Conservation (phyloP, 2,113 vertebrate species). For the Apistogramma diplotaenia region DNA sequence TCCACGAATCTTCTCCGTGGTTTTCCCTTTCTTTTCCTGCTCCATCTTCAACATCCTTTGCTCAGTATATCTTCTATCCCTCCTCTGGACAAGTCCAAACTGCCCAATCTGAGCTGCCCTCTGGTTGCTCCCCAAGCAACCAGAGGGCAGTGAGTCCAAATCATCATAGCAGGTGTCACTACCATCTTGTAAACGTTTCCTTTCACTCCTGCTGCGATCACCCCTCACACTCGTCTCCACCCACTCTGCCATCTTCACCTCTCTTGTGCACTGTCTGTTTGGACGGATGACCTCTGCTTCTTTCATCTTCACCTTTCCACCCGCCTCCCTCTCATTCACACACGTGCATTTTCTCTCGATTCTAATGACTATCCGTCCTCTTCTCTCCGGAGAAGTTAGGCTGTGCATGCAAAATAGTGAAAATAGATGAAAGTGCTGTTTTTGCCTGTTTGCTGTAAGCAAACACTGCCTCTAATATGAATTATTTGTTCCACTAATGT, state of each 20-base stretch:
- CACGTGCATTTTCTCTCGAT: background rate
- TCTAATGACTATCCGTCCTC: background rate
- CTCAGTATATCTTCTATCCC: background rate
- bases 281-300: background rate
- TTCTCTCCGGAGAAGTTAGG: background rate
- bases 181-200: too few species aligned
- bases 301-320: background rate
- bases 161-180: too few species aligned
- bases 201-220: too few species aligned
- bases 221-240: background rate
- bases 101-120: too few species aligned
- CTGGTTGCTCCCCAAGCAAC: too few species aligned
- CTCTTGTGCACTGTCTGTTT: background rate
- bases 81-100: background rate
- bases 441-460: background rate
- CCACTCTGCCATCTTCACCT: background rate
- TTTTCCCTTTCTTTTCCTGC: fast-evolving
- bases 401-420: too few species aligned
- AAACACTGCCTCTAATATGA: background rate
- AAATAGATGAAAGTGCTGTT: too few species aligned
- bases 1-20: background rate
- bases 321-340: background rate
- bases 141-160: too few species aligned
- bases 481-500: background rate
- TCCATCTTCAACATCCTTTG: background rate